These are phyloP conservation scores for Argya squamiceps DNA, from an alignment of 2,797 vertebrate species.

Conservation along the genomic window DNA sequence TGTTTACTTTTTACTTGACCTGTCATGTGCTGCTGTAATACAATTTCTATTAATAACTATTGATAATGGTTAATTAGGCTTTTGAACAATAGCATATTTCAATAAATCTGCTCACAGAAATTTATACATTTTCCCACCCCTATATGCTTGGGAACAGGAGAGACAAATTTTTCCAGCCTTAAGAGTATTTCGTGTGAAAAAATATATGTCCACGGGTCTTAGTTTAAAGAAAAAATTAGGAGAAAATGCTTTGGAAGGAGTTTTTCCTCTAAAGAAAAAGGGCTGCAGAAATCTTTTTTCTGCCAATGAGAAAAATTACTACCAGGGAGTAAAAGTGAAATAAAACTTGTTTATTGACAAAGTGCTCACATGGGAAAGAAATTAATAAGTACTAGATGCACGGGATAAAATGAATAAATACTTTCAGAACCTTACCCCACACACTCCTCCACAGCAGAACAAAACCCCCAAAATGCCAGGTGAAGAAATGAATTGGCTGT, in stretches of 20 bases:
- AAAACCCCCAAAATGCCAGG: not conserved
- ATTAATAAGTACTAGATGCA: not conserved
- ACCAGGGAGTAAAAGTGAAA: not conserved
- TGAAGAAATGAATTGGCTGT: not conserved
- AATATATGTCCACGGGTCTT: not conserved
- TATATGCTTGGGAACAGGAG: not conserved
- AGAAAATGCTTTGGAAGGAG: not conserved
- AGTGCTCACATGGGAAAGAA: accelerated
- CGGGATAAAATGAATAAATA: not conserved
- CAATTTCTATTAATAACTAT: not conserved
- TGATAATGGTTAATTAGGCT: not conserved
- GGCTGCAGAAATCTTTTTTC: not conserved
- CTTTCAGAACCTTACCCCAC: not conserved
- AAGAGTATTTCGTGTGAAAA: not conserved
- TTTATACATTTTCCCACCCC: not conserved
- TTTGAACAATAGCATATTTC: not conserved
- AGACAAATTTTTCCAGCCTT: not conserved
- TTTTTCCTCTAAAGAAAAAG: not conserved
- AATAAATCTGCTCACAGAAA: not conserved
- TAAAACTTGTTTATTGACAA: not conserved
- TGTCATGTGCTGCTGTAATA: not conserved
- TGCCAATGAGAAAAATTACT: not conserved
- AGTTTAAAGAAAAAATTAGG: not conserved
- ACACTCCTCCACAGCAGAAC: not conserved
- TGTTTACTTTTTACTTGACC: not conserved